Percentiles rank a stretch among this genome's conserved stretches.
These are phyloP conservation scores for Nycticebus coucang DNA, from an alignment of 2,113 vertebrate species.

Conservation along the genomic window DNA sequence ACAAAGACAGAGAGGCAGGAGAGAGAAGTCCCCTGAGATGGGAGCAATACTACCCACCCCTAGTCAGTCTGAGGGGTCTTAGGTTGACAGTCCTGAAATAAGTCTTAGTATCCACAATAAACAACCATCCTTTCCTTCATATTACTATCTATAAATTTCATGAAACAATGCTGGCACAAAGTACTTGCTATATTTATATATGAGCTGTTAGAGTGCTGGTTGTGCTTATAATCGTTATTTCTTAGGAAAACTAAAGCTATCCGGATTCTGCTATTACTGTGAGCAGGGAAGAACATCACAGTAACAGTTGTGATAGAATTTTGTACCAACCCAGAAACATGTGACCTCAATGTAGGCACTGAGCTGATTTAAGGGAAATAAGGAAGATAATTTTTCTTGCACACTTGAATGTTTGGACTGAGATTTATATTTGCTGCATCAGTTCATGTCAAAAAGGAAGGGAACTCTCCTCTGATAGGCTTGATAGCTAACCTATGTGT, in stretches of 20 bases:
- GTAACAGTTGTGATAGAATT: background rate
- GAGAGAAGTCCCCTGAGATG: background rate
- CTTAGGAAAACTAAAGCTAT: background rate
- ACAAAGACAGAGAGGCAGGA: background rate
- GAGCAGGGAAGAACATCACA: background rate
- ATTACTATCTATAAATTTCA: background rate
- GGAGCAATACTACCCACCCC: background rate
- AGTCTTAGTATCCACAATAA: background rate
- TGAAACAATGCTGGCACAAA: background rate
- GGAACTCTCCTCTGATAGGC: background rate
- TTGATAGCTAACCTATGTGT: background rate
- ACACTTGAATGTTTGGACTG: background rate
- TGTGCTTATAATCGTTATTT: background rate
- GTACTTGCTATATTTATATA: background rate
- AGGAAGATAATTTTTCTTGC: background rate
- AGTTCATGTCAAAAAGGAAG: background rate
- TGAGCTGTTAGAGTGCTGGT: background rate
- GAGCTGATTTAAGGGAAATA: conserved; percentile 16
- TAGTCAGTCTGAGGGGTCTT: background rate
- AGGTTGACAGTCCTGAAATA: background rate
- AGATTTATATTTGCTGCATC: background rate
- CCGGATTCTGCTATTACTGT: background rate
- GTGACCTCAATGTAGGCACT: background rate
- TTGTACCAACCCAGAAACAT: background rate
- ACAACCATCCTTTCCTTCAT: background rate